Base-by-base conservation (phyloP, 2,113 vertebrate species). In the Montifringilla adamsi region DNA sequence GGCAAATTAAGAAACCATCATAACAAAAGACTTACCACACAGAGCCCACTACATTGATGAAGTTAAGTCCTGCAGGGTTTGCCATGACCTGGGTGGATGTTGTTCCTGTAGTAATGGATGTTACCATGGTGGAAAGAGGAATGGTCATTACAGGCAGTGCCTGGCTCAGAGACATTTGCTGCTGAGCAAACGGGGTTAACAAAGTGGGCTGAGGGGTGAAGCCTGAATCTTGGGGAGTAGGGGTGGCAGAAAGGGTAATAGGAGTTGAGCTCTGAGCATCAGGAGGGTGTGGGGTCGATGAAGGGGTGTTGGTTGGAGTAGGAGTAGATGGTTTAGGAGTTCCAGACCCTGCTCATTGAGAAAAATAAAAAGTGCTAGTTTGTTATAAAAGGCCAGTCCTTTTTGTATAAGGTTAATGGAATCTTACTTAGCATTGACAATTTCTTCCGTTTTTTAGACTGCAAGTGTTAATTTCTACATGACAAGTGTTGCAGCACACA, bases 271-370 rank as follows among this genome's bases (percentile, higher is more conserved):
- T 98, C 97, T 98, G 98, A 96, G 98, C 97, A 96, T 99, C 99
- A 75, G 98, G 62, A 92, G 99, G 99, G 97, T 99, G 98, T 83
- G 99, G 99, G 88, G 99, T 98, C 88, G 99, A 99, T 98, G 99
- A 99, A 72, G 98, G 99, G 93, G 99, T 99, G 98, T 98, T 99
- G 96, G 98, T 99, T 97, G 99, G 99, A 82, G 99, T 99, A 97
- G 99, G 99, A 95, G 99, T 98, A 97, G 99, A 99, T 98, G 99
- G 98, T 98, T 99, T 99, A 95, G 99, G 99, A 97, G 99, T 99
- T 97, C 99, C 99, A 95, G 99, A 99, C 98, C 99, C 99, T 99
- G 96, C 97, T 98, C 97, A 98, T 98, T 98, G 97, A 98, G 94
- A 97, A 93, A 98, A 97, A 98, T 96, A 98, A 98, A 98, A 97